phyloP scores from a whole-genome alignment of 1,140 invertebrate genomes.

The Brachionus angularis region DNA sequence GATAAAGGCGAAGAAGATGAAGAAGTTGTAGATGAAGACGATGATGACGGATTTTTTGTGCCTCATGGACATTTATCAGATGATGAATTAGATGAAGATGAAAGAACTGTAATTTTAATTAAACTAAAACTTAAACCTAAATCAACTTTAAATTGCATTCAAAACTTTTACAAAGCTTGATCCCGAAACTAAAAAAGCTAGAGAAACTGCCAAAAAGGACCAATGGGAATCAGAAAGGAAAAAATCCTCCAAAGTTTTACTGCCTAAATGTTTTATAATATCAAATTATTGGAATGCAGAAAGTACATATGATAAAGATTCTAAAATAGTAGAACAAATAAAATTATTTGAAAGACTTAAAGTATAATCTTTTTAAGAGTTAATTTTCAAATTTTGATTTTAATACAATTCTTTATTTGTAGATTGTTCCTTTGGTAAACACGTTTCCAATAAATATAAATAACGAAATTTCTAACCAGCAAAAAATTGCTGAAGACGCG shows the following conservation, averaged over 20 bases:
- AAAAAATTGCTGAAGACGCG: no score
- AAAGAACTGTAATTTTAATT: conserved; percentile 8
- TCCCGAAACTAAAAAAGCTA: conserved; percentile 20
- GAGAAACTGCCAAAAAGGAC: conserved; percentile 12
- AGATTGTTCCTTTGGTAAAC: not conserved
- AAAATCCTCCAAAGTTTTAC: conserved; percentile 4
- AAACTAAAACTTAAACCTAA: no score
- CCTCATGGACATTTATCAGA: conserved; percentile 43
- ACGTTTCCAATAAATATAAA: conserved; percentile 1
- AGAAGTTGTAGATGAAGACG: conserved; percentile 25
- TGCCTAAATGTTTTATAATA: conserved; percentile 33
- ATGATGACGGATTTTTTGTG: conserved; percentile 43
- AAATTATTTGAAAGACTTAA: conserved; percentile 19
- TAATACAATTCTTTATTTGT: no score
- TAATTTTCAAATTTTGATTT: no score
- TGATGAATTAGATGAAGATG: conserved; percentile 44
- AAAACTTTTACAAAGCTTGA: not conserved
- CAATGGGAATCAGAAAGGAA: conserved; percentile 39
- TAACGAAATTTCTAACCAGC: no score
- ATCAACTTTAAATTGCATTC: not conserved
- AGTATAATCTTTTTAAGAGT: no score
- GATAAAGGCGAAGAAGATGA: conserved; percentile 16
- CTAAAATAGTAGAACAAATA: not conserved
- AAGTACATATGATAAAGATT: conserved; percentile 6
- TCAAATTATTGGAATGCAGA: conserved; percentile 30